These are phyloP conservation scores for Cherax destructor DNA, from an alignment of 1,140 invertebrate genomes.

Conservation along the genomic window DNA sequence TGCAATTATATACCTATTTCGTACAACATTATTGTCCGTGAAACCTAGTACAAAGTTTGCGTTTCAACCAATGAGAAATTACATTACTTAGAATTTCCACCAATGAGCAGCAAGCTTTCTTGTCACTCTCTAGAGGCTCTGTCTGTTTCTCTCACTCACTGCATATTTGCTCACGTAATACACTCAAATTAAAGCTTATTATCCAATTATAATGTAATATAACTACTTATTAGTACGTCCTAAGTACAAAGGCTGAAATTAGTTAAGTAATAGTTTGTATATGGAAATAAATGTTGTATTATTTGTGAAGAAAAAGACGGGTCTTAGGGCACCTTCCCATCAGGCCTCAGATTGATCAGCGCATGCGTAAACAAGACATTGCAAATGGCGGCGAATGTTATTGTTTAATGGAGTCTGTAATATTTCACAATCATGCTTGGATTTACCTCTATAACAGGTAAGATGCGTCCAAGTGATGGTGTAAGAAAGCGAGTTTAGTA, in stretches of 20 bases:
- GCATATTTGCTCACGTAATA: background rate
- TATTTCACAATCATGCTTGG: conserved; percentile 68
- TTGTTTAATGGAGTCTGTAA: conserved; percentile 71
- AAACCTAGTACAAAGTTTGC: conserved; percentile 66
- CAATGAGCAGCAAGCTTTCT: conserved; percentile 60
- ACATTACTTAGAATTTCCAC: conserved; percentile 39
- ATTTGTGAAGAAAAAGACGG: conserved; percentile 43
- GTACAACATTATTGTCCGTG: conserved; percentile 44
- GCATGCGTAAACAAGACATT: conserved; percentile 69
- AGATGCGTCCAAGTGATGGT: conserved; percentile 45
- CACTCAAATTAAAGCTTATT: background rate
- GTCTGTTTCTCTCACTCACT: conserved; percentile 38
- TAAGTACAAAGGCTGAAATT: background rate
- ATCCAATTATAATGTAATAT: background rate
- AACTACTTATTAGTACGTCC: background rate
- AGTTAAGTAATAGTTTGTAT: background rate
- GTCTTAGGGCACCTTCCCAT: conserved; percentile 39
- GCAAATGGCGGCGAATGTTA: conserved; percentile 72
- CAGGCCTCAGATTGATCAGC: conserved; percentile 68
- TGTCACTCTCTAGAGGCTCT: background rate
- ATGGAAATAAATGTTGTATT: background rate
- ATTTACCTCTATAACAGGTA: conserved; percentile 69
- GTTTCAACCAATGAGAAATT: conserved; percentile 45
- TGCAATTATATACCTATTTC: background rate
- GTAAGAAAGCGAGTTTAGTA: conserved; percentile 49